phyloP scores from a whole-genome alignment of 2,888 invertebrate species.

The Sipha maydis region DNA sequence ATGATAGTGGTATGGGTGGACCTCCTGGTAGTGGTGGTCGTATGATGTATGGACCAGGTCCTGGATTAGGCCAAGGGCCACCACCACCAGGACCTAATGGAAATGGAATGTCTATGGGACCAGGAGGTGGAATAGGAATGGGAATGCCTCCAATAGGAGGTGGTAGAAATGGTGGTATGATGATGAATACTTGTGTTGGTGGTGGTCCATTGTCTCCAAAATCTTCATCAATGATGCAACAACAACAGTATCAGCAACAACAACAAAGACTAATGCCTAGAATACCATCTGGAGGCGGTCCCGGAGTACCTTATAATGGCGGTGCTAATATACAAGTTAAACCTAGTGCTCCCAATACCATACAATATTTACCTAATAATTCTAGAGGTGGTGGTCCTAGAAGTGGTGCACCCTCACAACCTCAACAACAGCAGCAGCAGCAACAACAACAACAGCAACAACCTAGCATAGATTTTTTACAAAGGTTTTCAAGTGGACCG shows the following conservation, averaged over 20 bases:
- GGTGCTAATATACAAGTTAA: slow-evolving; percentile 87
- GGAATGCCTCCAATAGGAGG: slow-evolving; percentile 69
- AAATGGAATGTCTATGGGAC: slow-evolving; percentile 67
- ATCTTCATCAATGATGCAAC: slow-evolving; percentile 51
- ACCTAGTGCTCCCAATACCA: slow-evolving; percentile 96
- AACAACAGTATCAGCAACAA: slow-evolving; percentile 51
- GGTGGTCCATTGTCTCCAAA: slow-evolving; percentile 55
- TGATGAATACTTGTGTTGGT: slow-evolving; percentile 35
- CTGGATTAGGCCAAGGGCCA: slow-evolving; percentile 70
- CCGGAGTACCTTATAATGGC: slow-evolving; percentile 72
- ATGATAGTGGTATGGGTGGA: slow-evolving; percentile 42
- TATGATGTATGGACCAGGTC: slow-evolving; percentile 66
- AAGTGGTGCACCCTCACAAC: slow-evolving; percentile 78
- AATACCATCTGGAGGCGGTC: slow-evolving; percentile 69
- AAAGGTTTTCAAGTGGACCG: slow-evolving; percentile 79
- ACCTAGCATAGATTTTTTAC: slow-evolving; percentile 89
- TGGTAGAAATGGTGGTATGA: slow-evolving; percentile 41
- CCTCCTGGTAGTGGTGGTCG: slow-evolving; percentile 50
- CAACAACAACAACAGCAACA: slow-evolving; percentile 68
- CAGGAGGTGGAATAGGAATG: slow-evolving; percentile 66
- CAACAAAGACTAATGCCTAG: slow-evolving; percentile 69
- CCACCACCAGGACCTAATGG: slow-evolving; percentile 64
- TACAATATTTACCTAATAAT: slow-evolving; percentile 87
- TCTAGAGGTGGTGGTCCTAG: slow-evolving; percentile 86
- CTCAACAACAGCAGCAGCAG: slow-evolving; percentile 66